Conservation (phyloP, 2,113 vertebrate genomes). For the Mastomys coucha region DNA sequence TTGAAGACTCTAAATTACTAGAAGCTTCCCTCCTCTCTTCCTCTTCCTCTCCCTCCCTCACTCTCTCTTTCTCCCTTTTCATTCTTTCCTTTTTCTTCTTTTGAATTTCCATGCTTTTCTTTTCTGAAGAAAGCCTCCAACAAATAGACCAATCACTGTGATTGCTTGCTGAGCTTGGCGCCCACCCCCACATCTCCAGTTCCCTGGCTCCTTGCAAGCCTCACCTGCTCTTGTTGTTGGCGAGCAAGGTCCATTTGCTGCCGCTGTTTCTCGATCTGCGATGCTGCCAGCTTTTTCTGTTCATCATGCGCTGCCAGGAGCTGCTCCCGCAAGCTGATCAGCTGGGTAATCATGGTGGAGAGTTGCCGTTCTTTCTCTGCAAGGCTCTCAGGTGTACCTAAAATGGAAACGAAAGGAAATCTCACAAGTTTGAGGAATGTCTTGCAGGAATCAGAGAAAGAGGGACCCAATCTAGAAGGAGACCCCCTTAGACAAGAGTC, state of each 20-base stretch:
- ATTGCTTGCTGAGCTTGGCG: constrained; percentile 59
- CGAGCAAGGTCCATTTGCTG: constrained; percentile 99
- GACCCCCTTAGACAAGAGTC: neutral
- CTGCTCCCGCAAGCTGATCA: constrained; percentile 99
- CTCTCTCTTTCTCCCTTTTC: neutral
- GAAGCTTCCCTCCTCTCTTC: neutral
- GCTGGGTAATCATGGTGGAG: constrained; percentile 99
- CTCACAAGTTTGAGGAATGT: constrained; percentile 78
- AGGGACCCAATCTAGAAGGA: constrained; percentile 3
- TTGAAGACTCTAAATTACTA: constrained; percentile 34
- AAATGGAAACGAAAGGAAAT: constrained; percentile 76
- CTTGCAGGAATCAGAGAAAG: constrained; percentile 17
- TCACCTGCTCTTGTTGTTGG: constrained; percentile 99
- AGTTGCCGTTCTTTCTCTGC: constrained; percentile 99
- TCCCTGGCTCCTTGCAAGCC: constrained; percentile 76
- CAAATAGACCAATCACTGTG: constrained; percentile 76
- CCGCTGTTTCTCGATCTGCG: constrained; percentile 99
- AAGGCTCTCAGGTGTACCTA: constrained; percentile 98
- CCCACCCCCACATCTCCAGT: constrained; percentile 47
- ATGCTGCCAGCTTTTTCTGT: constrained; percentile 99
- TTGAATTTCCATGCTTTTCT: neutral
- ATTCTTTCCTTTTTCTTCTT: neutral
- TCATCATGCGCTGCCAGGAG: constrained; percentile 98
- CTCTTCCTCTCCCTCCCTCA: fast-evolving
- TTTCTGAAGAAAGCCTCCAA: constrained; percentile 45